Evolutionary conservation across 2,888 invertebrate genomes (phyloP).

Genomic region (Agelastica alni): DNA sequence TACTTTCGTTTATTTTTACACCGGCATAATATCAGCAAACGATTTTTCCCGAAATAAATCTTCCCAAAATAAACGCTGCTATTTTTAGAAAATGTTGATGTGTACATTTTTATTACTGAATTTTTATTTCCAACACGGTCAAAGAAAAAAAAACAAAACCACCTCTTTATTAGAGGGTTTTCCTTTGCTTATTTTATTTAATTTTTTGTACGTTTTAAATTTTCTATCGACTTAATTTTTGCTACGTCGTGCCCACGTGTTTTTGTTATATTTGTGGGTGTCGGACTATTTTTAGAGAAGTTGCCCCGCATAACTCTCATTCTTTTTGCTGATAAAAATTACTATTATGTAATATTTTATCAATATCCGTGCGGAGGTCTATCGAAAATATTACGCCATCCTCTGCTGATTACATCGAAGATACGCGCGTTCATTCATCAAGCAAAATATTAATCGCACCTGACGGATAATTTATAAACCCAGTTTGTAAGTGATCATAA

Average conservation of each 20-base stretch:
- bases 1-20: slow-evolving; percentile 23
- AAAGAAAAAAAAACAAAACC: too few species aligned
- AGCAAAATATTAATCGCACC: too few species aligned
- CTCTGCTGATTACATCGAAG: too few species aligned
- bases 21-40: slow-evolving; percentile 30
- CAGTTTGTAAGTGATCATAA: too few species aligned
- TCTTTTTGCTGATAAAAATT: neutral
- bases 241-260: slow-evolving; percentile 15
- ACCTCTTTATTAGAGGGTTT: too few species aligned
- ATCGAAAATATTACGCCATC: too few species aligned
- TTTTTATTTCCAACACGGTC: too few species aligned
- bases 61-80: slow-evolving; percentile 35
- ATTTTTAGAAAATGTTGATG: slow-evolving; percentile 42
- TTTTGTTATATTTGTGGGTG: slow-evolving; percentile 16
- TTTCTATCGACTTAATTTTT: slow-evolving; percentile 17
- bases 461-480: too few species aligned
- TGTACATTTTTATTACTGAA: slow-evolving; percentile 23
- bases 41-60: slow-evolving; percentile 35
- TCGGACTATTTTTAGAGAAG: neutral
- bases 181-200: too few species aligned
- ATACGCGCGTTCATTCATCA: too few species aligned
- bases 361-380: too few species aligned
- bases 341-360: slow-evolving; percentile 9
- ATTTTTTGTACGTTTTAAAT: too few species aligned
- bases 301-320: neutral